Base-by-base conservation (phyloP, 2,113 vertebrate genomes). In the Actenoides lindsayi region DNA sequence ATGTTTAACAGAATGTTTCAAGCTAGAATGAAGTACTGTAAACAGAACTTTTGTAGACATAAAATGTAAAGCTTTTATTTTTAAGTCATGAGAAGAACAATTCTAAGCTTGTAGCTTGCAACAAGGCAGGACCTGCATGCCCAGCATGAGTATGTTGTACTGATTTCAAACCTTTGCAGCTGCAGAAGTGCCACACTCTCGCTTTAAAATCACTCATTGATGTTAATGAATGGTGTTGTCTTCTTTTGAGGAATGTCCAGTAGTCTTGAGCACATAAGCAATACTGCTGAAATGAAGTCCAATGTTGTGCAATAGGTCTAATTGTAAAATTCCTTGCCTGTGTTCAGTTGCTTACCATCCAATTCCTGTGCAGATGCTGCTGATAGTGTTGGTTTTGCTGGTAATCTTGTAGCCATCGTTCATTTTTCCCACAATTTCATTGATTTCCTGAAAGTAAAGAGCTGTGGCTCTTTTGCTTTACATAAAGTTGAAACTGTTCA, bases 61-160 rank as follows among this genome's bases (percentile, higher is more conserved):
- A 70, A 46, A 1, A 5, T 42, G 51, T 30, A 1, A 50, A 54
- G 62, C 46, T 14, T 16, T 3, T 57, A 9, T 37, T 56, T 46
- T 42, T 37, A 62, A 62, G 30, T 25, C 7, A 6, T 2, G 1
- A 19, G 6, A 37, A 68, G 16, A 65, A 30, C 11, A 53, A 62
- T 90, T 74, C 9, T 39, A 78, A 70, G 17, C 11, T 46, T 46
- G 16, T 23, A 31, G 5, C 62, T 48, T 41, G 33, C 16, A 84
- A 16, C 11, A 78, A 57, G 10, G 13, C 51, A 82, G 19, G 5
- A 27, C 9, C 23, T 60, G 31, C 16, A 24, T 35, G 9, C 12
- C 11, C 33, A 54, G 4, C 12, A 75, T 0, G 1, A 35, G 5
- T n/a, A 12, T 13, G 9, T 31, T n/a, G 16, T 42, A 56, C 6